phyloP scores from a whole-genome alignment of 2,797 vertebrate species.

The Intellagama lesueurii region DNA sequence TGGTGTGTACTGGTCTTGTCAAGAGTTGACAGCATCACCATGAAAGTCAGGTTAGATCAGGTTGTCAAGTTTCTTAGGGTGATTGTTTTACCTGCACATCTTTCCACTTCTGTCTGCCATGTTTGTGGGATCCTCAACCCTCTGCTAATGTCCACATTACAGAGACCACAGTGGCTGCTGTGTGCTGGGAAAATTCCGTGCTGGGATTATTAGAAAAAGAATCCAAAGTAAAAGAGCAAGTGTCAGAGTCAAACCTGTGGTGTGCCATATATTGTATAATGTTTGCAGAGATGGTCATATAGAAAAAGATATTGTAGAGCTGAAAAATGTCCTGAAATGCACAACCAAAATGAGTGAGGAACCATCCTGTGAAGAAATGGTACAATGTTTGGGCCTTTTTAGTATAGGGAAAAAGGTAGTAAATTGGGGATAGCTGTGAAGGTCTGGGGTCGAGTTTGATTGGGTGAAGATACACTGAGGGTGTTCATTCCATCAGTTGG shows the following conservation, averaged over 20 bases:
- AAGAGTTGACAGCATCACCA: background rate
- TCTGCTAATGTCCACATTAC: background rate
- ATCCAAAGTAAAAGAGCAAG: background rate
- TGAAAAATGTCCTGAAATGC: too few species aligned
- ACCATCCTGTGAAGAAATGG: too few species aligned
- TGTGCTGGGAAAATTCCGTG: background rate
- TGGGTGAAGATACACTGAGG: background rate
- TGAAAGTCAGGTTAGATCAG: background rate
- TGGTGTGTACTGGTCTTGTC: background rate
- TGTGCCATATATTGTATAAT: too few species aligned
- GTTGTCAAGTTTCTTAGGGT: background rate
- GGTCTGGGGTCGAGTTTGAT: background rate
- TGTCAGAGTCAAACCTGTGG: too few species aligned
- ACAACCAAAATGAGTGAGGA: too few species aligned
- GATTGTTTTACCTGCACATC: background rate
- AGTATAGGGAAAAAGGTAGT: too few species aligned
- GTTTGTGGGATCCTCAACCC: background rate
- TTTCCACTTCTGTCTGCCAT: background rate
- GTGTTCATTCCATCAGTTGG: too few species aligned
- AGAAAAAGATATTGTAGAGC: too few species aligned
- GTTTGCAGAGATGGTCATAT: too few species aligned
- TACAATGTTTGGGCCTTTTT: too few species aligned
- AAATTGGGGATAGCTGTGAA: background rate
- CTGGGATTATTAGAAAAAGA: background rate
- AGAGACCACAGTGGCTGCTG: background rate